Base-by-base conservation (phyloP, 2,888 invertebrate species). In the Agrypnus murinus region DNA sequence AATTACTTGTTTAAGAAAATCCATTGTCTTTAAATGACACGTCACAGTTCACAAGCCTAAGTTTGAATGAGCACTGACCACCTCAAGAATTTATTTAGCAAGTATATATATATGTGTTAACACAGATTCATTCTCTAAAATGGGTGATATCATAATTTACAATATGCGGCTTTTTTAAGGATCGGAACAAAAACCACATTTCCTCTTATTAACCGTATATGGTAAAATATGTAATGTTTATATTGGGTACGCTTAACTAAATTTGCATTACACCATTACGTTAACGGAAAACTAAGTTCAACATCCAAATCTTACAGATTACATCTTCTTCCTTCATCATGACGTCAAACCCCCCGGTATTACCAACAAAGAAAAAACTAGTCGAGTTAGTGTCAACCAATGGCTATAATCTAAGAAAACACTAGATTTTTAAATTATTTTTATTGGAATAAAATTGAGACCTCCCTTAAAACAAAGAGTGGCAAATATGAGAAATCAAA, bases 341-440 rank as follows among this genome's bases (percentile, higher is more conserved):
- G 55, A 55, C 55, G 55, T 55, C 55, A 55, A 55, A 36, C 55
- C 34, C n/a, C 55, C 55, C 38, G 55, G 36, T 12, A 55, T 36
- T 55, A 55, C 55, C 55, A 36, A 55, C 55, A 55, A 55, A 36
- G 55, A 55, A 25, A 48, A 48, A 55, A 55, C 55, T 55, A 34
- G 55, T 55, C 55, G 55, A 15, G 55, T 55, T 55, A 15, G 55
- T 55, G 55, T 55, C 55, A 36, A 55, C 55, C 55, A 38, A 34
- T 36, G 32, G 31, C 31, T 50, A 50, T 25, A 32, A 6, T 50
- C 14, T 4, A 6, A 48, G 25, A 19, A 48, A 48, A 48, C 5
- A 10, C 36, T 36, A 17, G 14, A 50, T 55, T 36, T 55, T 12
- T 4, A 55, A 32, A n/a, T 32, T 36, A 14, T 5, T 25, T 25